These are phyloP conservation scores for Drosophila rellima DNA, from an alignment of 2,888 invertebrate genomes.

Conservation along the genomic window DNA sequence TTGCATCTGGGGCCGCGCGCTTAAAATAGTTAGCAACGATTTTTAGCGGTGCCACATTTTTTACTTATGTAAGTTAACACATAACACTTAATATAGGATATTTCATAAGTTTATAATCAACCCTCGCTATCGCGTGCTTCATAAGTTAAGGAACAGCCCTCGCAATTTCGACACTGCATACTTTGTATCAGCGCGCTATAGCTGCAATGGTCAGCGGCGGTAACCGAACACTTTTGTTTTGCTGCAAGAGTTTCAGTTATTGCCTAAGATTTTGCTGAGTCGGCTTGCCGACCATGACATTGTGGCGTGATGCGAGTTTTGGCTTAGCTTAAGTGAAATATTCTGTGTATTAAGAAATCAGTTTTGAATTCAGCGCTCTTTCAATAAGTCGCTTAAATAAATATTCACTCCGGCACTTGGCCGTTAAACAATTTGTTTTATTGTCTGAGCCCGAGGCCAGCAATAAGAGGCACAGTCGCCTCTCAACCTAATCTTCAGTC, in stretches of 20 bases:
- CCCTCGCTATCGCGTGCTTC: no score
- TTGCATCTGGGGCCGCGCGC: no score
- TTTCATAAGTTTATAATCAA: no score
- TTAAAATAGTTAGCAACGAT: no score
- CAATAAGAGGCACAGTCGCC: background rate
- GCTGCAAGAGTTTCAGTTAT: constrained; percentile 11
- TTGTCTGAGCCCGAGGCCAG: constrained; percentile 4
- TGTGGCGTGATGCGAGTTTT: constrained; percentile 5
- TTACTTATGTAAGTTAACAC: no score
- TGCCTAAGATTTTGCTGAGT: constrained; percentile 10
- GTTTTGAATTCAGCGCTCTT: constrained; percentile 2
- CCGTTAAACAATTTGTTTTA: background rate
- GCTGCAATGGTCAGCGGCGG: no score
- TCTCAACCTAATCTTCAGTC: constrained; percentile 1
- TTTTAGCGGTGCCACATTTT: no score
- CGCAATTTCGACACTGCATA: no score
- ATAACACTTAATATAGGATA: no score
- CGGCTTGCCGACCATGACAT: constrained; percentile 4
- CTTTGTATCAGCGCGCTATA: no score
- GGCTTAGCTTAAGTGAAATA: constrained; percentile 3
- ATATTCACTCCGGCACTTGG: background rate
- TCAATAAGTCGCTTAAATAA: background rate
- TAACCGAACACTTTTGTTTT: constrained; percentile 11
- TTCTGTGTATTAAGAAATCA: background rate
- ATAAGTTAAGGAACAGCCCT: no score